Percentiles rank a stretch among this genome's conserved stretches.
These are phyloP conservation scores for Lochmaea capreae DNA, from an alignment of 2,888 invertebrate genomes.

Conservation along the genomic window DNA sequence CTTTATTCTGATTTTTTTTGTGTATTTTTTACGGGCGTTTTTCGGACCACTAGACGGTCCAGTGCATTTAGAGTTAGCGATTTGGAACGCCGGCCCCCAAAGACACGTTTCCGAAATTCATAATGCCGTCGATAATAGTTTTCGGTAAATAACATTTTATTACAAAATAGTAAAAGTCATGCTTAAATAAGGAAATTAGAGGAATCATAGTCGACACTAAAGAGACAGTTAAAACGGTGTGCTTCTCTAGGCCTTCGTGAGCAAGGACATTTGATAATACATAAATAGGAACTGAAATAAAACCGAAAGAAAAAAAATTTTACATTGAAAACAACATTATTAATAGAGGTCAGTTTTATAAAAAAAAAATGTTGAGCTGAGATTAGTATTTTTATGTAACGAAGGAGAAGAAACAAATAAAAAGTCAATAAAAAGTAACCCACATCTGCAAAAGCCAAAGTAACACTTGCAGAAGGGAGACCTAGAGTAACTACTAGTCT, in stretches of 20 bases:
- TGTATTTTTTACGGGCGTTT: conserved; percentile 16
- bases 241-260: neutral
- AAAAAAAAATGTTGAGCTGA: neutral
- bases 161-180: neutral
- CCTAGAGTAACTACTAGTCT: too few relatives aligned
- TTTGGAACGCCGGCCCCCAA: conserved; percentile 6
- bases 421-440: neutral
- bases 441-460: neutral
- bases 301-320: neutral
- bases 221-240: neutral
- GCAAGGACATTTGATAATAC: neutral
- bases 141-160: neutral
- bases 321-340: conserved; percentile 8
- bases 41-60: conserved; percentile 20
- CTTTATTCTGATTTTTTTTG: conserved; percentile 13
- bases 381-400: neutral
- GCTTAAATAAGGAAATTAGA: neutral
- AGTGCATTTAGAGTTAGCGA: conserved; percentile 6
- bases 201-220: neutral
- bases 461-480: too few relatives aligned
- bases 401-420: neutral
- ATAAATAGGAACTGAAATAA: conserved; percentile 3
- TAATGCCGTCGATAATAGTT: neutral
- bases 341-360: neutral
- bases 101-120: neutral